Evolutionary conservation across 1,140 invertebrate species (phyloP).

Genomic region (Maniola jurtina): DNA sequence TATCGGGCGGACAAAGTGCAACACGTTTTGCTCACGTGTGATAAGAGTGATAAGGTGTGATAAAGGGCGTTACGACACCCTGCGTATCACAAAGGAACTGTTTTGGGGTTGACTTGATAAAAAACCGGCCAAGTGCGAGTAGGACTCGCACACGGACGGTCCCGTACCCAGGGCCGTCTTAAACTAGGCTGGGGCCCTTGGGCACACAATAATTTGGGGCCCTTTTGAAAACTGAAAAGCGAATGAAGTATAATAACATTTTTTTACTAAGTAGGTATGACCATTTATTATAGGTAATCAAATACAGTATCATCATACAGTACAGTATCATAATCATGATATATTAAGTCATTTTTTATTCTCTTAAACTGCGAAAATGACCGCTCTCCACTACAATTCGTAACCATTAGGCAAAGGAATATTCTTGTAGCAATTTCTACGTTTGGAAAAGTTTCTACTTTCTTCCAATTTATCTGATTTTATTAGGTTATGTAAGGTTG

Average conservation of each 20-base stretch:
- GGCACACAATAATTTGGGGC: too few species aligned
- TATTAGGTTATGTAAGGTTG: slow-evolving; percentile 19
- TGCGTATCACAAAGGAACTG: background rate
- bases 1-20: slow-evolving; percentile 12
- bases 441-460: slow-evolving; percentile 27
- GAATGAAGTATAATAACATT: too few species aligned
- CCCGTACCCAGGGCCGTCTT: too few species aligned
- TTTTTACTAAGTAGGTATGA: too few species aligned
- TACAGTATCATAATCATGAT: too few species aligned
- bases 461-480: slow-evolving; percentile 15
- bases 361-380: too few species aligned
- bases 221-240: too few species aligned
- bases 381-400: background rate
- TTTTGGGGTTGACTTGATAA: slow-evolving; percentile 7
- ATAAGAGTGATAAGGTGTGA: slow-evolving; percentile 9
- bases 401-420: slow-evolving; percentile 24
- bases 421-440: slow-evolving; percentile 25
- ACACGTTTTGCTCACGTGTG: slow-evolving; percentile 9
- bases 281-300: too few species aligned
- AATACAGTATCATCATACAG: too few species aligned
- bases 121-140: background rate
- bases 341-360: too few species aligned
- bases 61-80: slow-evolving; percentile 13
- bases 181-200: too few species aligned
- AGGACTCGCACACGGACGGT: too few species aligned